Evolutionary conservation across 1,140 invertebrate species (phyloP), one percentile per base, ranked within the genome.

Genomic region (Eumaeus atala): DNA sequence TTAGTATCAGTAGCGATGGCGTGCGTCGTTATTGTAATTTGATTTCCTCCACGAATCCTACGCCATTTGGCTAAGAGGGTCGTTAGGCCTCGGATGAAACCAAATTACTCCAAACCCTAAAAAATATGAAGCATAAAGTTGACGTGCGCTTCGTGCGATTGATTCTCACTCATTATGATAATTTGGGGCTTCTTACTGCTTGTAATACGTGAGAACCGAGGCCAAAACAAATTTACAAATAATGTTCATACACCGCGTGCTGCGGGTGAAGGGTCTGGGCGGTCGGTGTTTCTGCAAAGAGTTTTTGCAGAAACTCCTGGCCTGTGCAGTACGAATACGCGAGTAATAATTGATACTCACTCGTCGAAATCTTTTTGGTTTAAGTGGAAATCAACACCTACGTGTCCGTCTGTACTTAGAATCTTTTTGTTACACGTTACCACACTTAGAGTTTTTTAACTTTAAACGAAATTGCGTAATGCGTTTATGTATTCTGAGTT

Each of bases 11-110:
- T 78, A 74, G 82, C 51, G 28, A 18, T 84, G 73, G 77, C 78
- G 78, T 86, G 83, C 70, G 64, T 80, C 68, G 72, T 84, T 83
- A 81, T 70, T 67, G 70, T 78, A 82, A 86, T 86, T 82, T 77
- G 78, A 83, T 84, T 83, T 84, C 71, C 74, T 80, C 75, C 70
- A 75, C 76, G 74, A 75, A 77, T 76, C 57, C 58, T 59, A 66
- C 78, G 70, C 78, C 82, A 84, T 84, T 82, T 85, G 82, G 80
- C 69, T 83, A 84, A 84, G 75, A 70, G 67, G 72, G 58, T 58
- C 63, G 69, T 72, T 62, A 69, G 65, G 67, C 62, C 70, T 73
- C 70, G 59, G 58, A 60, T 67, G 67, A 79, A 72, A 71, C 63
- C 61, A 77, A 76, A 72, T 81, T 79, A 55, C 62, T 62, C 66